phyloP scores from a whole-genome alignment of 1,140 invertebrate genomes.

The Oncopeltus fasciatus region DNA sequence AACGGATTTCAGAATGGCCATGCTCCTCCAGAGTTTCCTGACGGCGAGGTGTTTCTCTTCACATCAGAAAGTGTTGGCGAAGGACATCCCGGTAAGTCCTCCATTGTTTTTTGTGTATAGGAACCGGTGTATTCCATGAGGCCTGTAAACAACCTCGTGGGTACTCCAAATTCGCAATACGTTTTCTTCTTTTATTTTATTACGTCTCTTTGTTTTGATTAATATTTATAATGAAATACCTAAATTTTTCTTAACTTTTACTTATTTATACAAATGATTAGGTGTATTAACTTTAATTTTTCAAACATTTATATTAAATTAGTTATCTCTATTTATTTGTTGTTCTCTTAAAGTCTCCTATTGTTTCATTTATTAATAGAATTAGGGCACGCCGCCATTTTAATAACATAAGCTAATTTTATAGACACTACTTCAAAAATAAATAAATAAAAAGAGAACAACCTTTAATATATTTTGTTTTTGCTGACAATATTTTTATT shows the following conservation, averaged over 20 bases:
- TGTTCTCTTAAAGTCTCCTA: no score
- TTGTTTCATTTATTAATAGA: not conserved
- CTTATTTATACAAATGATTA: no score
- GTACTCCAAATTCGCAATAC: not conserved
- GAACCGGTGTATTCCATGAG: not conserved
- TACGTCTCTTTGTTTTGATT: no score
- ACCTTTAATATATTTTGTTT: no score
- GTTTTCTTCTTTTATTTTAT: no score
- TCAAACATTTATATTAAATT: no score
- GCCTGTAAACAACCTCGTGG: constrained; percentile 12
- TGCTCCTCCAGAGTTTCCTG: constrained; percentile 52
- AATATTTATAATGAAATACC: no score
- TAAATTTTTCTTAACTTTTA: no score
- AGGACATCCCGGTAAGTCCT: constrained; percentile 80
- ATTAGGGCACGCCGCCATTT: constrained; percentile 2
- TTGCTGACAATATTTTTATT: not conserved
- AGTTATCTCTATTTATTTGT: no score
- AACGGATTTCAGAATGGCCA: constrained; percentile 43
- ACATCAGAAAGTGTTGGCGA: constrained; percentile 98
- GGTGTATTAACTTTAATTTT: no score
- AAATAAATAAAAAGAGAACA: no score
- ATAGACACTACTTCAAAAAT: no score
- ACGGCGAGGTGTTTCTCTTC: constrained; percentile 85
- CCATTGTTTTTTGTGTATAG: not conserved
- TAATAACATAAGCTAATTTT: not conserved